phyloP scores from a whole-genome alignment of 2,888 invertebrate genomes.

The Linnaemya tessellans region DNA sequence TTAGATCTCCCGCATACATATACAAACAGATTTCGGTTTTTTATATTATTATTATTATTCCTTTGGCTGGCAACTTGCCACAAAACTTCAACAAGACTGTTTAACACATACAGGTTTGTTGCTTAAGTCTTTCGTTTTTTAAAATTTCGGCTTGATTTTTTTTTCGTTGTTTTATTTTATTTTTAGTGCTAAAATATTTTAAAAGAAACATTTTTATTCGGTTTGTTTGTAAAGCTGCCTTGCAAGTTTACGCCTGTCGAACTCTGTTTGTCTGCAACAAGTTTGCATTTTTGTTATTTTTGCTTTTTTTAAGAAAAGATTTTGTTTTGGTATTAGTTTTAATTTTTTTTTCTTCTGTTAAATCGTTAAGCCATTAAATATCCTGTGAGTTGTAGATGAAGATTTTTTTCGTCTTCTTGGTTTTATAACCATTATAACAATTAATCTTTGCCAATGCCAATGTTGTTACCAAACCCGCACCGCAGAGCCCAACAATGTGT shows the following conservation, averaged over 20 bases:
- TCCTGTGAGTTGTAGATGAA: conserved; percentile 62
- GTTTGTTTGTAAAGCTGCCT: conserved; percentile 70
- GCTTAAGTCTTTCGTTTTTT: conserved; percentile 68
- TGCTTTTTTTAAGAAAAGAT: conserved; percentile 8
- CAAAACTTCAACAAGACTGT: conserved; percentile 40
- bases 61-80: conserved; percentile 36
- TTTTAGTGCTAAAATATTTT: conserved; percentile 37
- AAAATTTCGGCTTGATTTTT: conserved; percentile 67
- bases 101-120: conserved; percentile 68
- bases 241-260: conserved; percentile 78
- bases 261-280: conserved; percentile 76
- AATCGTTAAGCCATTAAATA: conserved; percentile 66
- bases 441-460: conserved; percentile 83
- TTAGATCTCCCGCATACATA: conserved; percentile 79
- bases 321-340: conserved; percentile 67
- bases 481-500: conserved; percentile 29
- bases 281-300: conserved; percentile 71
- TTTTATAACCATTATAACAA: conserved; percentile 76
- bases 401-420: conserved; percentile 34
- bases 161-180: conserved; percentile 6
- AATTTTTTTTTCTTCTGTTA: not conserved
- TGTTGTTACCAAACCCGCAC: conserved; percentile 77
- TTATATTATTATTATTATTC: conserved; percentile 41
- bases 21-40: conserved; percentile 17
- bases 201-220: conserved; percentile 60